These are phyloP conservation scores for Pseudococcus viburni DNA, from an alignment of 2,888 invertebrate genomes.

Conservation along the genomic window DNA sequence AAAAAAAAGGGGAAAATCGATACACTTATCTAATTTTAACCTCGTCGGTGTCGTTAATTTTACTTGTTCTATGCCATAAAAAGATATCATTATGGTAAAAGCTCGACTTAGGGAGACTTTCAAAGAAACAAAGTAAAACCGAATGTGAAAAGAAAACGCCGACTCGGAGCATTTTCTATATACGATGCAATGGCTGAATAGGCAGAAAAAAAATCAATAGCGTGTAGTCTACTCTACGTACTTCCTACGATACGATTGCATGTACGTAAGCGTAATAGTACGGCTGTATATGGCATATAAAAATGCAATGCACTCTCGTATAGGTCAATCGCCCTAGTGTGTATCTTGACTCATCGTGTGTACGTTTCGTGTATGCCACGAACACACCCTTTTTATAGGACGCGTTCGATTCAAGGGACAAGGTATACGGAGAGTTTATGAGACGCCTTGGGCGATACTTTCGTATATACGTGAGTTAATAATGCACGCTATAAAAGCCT, in stretches of 20 bases:
- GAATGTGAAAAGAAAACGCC: neutral
- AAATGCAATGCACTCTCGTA: constrained; percentile 30
- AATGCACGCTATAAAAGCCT: neutral
- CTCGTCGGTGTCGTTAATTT: neutral
- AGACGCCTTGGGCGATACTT: neutral
- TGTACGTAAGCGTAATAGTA: neutral
- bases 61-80: neutral
- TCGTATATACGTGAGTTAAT: neutral
- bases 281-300: constrained; percentile 11
- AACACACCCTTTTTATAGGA: constrained; percentile 28
- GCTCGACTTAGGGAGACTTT: neutral
- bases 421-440: constrained; percentile 14
- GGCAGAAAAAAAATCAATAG: neutral
- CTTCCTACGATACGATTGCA: neutral
- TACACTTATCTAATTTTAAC: neutral
- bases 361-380: neutral
- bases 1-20: neutral
- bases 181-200: neutral
- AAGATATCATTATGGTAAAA: neutral
- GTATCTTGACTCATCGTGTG: constrained; percentile 36
- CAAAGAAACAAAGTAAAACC: neutral
- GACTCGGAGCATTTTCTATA: neutral
- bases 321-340: constrained; percentile 31
- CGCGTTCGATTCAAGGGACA: neutral
- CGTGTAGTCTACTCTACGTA: neutral